phyloP scores from a whole-genome alignment of 2,797 vertebrate genomes.

The Melanotaenia pygmaea region DNA sequence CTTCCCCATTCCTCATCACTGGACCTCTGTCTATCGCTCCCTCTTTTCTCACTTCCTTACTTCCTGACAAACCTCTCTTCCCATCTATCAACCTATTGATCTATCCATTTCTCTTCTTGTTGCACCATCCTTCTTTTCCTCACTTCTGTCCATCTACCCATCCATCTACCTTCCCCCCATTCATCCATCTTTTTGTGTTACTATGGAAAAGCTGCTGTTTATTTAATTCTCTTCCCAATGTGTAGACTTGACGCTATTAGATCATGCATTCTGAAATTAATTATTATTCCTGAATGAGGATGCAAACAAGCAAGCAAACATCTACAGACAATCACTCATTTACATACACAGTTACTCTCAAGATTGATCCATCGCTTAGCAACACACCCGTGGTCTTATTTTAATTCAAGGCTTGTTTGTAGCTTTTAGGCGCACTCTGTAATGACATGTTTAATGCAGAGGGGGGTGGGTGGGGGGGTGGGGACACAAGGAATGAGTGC shows the following conservation, averaged over 20 bases:
- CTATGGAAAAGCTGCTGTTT: conserved; percentile 46
- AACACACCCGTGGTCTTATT: conserved; percentile 86
- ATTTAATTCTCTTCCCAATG: conserved; percentile 41
- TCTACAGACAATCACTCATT: conserved; percentile 34
- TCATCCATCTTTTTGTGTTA: conserved; percentile 17
- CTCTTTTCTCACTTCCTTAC: conserved; percentile 30
- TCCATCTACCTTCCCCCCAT: neutral
- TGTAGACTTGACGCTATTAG: conserved; percentile 46
- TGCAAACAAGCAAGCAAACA: conserved; percentile 42
- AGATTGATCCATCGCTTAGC: conserved; percentile 87
- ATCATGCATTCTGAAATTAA: conserved; percentile 59
- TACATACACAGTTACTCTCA: conserved; percentile 55
- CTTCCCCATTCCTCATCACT: conserved; percentile 20
- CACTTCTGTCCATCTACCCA: conserved; percentile 21
- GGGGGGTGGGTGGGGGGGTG: conserved; percentile 52
- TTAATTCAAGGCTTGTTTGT: conserved; percentile 90
- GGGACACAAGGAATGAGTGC: conserved; percentile 55
- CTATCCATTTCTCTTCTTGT: conserved; percentile 34
- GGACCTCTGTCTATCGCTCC: conserved; percentile 25
- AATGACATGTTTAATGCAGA: conserved; percentile 89
- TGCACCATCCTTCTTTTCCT: conserved; percentile 19
- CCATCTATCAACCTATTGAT: conserved; percentile 50
- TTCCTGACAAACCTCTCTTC: conserved; percentile 48
- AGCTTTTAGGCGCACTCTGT: conserved; percentile 87
- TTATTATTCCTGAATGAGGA: conserved; percentile 27